Conservation (phyloP, 2,888 invertebrate species). For the Xanthia icteritia region DNA sequence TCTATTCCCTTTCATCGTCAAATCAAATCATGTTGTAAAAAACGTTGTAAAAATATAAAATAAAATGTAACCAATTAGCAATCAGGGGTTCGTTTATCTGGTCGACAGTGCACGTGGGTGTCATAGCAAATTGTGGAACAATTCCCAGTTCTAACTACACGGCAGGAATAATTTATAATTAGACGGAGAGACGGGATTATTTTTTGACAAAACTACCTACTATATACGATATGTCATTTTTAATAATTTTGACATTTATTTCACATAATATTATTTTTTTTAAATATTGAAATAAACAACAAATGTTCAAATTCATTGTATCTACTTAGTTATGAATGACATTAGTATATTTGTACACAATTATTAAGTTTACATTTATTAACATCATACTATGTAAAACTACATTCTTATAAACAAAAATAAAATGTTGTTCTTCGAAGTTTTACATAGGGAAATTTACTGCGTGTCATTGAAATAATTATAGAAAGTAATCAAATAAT, state of each 20-base stretch:
- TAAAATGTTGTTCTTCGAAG: neutral
- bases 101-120: conserved; percentile 27
- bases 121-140: conserved; percentile 28
- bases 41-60: conserved; percentile 10
- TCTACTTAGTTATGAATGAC: too few relatives aligned
- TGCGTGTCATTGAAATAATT: neutral
- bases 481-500: neutral
- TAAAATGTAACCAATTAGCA: conserved; percentile 43
- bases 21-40: conserved; percentile 27
- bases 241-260: too few relatives aligned
- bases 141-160: conserved; percentile 18
- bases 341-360: neutral
- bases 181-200: conserved; percentile 1
- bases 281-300: too few relatives aligned
- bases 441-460: neutral
- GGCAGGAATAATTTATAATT: conserved; percentile 45
- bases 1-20: neutral
- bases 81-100: conserved; percentile 34
- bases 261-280: too few relatives aligned
- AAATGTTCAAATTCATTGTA: too few relatives aligned
- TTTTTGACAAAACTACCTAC: conserved; percentile 2
- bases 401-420: too few relatives aligned
- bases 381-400: too few relatives aligned
- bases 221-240: too few relatives aligned
- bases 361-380: too few relatives aligned